Conservation (phyloP, 1,140 invertebrate genomes). For the Rhyacophila brunnea region DNA sequence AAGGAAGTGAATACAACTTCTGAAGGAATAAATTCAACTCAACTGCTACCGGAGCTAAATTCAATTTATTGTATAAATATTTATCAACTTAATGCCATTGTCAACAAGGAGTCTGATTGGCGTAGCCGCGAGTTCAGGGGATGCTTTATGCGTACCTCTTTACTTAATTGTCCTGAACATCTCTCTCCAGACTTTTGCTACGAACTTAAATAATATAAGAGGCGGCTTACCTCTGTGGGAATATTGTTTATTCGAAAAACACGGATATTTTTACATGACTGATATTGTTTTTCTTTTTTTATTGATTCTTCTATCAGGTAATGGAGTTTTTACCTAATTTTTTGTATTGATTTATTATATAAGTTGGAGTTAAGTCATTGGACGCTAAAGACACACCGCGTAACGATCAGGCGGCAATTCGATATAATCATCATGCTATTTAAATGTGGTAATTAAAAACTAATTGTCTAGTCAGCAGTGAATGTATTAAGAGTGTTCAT, state of each 20-base stretch:
- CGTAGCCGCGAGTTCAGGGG: slow-evolving; percentile 2
- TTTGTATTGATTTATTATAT: too few species aligned
- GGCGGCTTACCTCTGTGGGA: neutral
- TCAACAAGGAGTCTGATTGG: slow-evolving; percentile 19
- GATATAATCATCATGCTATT: too few species aligned
- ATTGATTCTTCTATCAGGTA: slow-evolving; percentile 3
- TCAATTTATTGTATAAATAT: slow-evolving; percentile 31
- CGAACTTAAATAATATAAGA: neutral
- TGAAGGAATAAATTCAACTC: slow-evolving; percentile 14
- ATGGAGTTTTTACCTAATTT: neutral
- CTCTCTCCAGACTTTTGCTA: neutral
- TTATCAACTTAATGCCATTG: slow-evolving; percentile 32
- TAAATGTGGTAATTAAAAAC: too few species aligned
- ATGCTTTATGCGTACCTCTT: slow-evolving; percentile 3
- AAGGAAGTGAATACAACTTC: slow-evolving; percentile 10
- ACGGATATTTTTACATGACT: neutral
- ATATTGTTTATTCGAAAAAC: neutral
- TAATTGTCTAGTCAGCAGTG: too few species aligned
- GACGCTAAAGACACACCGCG: too few species aligned
- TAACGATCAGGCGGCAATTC: too few species aligned
- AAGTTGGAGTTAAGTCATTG: too few species aligned
- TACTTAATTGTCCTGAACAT: neutral
- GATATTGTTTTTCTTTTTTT: too few species aligned
- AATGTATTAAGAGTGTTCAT: too few species aligned
- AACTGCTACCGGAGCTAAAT: slow-evolving; percentile 12